These are phyloP conservation scores for Morone chrysops DNA, from an alignment of 2,113 vertebrate species.

Conservation along the genomic window DNA sequence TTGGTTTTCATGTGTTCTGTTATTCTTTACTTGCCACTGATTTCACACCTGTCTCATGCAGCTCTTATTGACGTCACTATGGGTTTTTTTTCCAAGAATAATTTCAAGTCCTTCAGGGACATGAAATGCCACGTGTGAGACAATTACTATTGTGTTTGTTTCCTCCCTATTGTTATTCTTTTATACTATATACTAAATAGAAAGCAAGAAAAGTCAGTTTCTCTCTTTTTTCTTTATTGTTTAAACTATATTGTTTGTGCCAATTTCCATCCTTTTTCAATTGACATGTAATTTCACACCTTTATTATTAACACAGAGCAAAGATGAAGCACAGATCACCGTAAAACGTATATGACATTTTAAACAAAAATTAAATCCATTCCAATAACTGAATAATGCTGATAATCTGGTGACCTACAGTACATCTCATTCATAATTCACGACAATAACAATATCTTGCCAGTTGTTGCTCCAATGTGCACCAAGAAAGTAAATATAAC, in stretches of 20 bases:
- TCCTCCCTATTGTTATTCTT: background rate
- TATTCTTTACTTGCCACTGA: slow-evolving; percentile 22
- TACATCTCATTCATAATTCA: background rate
- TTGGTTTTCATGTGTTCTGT: slow-evolving; percentile 5
- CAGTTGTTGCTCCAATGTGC: background rate
- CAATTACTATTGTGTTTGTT: background rate
- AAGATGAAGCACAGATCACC: background rate
- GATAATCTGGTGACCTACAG: background rate
- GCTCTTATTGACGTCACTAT: background rate
- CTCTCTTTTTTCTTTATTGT: background rate
- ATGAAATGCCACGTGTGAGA: background rate
- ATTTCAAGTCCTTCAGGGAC: background rate
- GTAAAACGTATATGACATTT: background rate
- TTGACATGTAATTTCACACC: background rate
- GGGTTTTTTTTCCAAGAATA: background rate
- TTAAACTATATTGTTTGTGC: background rate
- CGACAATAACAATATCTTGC: background rate
- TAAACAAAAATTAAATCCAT: background rate
- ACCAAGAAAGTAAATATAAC: background rate
- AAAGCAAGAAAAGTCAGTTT: no score
- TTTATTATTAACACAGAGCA: background rate
- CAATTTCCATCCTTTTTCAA: background rate
- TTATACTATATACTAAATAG: background rate
- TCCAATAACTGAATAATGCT: background rate
- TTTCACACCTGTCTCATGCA: slow-evolving; percentile 7